Evolutionary conservation across 92 coral and sea anemone species (phyloP).

Genomic region (Chrysogorgia sp.): DNA sequence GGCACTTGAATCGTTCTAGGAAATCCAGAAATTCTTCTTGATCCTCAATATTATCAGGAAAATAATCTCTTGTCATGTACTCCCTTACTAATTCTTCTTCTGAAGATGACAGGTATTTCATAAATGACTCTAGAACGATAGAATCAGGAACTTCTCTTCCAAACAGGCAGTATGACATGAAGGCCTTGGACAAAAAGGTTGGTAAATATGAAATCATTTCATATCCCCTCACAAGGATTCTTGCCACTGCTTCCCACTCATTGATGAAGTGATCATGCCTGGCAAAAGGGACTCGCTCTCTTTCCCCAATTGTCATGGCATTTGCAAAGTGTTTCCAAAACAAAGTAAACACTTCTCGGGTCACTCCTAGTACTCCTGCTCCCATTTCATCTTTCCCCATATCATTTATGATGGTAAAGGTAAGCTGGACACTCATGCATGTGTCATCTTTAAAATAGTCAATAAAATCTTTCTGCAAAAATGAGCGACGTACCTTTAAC

Average conservation of each 20-base stretch:
- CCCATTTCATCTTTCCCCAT: conserved; percentile 19
- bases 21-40: conserved; percentile 52
- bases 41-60: conserved; percentile 66
- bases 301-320: conserved; percentile 62
- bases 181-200: conserved; percentile 63
- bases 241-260: conserved; percentile 70
- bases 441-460: conserved; percentile 52
- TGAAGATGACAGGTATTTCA: conserved; percentile 56
- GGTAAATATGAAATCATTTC: conserved; percentile 55
- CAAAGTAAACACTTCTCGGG: conserved; percentile 50
- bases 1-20: conserved; percentile 69
- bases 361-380: conserved; percentile 22
- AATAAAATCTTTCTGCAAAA: conserved; percentile 45
- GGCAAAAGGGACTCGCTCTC: conserved; percentile 63
- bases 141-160: conserved; percentile 44
- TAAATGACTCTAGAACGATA: conserved; percentile 47
- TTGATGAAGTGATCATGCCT: conserved; percentile 71
- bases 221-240: conserved; percentile 65
- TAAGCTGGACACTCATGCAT: conserved; percentile 9
- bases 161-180: conserved; percentile 57
- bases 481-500: conserved; percentile 48
- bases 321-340: conserved; percentile 60
- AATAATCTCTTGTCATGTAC: conserved; percentile 20
- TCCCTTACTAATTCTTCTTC: conserved; percentile 53
- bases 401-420: conserved; percentile 39